These are phyloP conservation scores for Mus caroli DNA, from an alignment of 2,797 vertebrate species.

Conservation along the genomic window DNA sequence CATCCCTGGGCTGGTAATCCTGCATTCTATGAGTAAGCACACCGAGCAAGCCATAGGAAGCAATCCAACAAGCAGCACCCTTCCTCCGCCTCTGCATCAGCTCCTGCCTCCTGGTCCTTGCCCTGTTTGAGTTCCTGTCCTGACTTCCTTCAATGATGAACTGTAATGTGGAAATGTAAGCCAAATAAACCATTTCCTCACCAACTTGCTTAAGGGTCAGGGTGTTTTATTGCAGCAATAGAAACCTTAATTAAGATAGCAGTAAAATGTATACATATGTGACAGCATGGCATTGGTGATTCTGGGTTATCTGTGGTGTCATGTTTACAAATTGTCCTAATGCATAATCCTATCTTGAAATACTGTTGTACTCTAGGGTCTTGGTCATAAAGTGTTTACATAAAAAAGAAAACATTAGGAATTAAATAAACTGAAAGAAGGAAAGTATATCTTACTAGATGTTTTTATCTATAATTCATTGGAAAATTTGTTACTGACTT, in stretches of 20 bases:
- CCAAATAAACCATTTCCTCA: background rate
- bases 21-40: background rate
- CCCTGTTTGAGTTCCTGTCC: background rate
- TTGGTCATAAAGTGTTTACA: background rate
- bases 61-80: background rate
- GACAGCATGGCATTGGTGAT: background rate
- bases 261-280: background rate
- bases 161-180: background rate
- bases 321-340: background rate
- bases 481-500: slow-evolving; percentile 44
- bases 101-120: background rate
- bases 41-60: background rate
- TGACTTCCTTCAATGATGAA: background rate
- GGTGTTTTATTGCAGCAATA: background rate
- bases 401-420: slow-evolving; percentile 9
- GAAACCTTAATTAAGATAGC: background rate
- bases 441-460: slow-evolving; percentile 37
- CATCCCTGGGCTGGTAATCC: background rate
- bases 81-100: background rate
- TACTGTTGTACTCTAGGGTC: background rate
- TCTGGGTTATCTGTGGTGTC: background rate
- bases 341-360: background rate
- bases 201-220: background rate
- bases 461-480: slow-evolving; percentile 49
- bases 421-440: slow-evolving; percentile 47